phyloP scores from a whole-genome alignment of 2,113 vertebrate species.

The Macroglossus sobrinus region DNA sequence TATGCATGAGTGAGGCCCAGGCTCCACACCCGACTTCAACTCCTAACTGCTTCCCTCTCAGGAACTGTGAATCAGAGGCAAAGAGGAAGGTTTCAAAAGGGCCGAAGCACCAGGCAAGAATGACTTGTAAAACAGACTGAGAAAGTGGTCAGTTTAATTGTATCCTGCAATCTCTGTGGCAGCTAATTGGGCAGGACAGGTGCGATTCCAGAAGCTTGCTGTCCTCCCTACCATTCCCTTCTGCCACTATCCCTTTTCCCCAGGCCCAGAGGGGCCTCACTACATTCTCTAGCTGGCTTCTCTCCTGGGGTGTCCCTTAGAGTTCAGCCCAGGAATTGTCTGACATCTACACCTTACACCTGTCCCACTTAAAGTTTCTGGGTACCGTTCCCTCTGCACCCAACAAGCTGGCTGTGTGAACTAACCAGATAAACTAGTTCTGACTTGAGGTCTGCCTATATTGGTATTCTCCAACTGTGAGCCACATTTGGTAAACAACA shows the following conservation, averaged over 20 bases:
- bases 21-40: neutral
- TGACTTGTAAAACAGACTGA: neutral
- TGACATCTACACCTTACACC: neutral
- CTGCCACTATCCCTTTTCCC: no score
- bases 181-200: neutral
- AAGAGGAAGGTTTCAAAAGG: neutral
- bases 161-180: neutral
- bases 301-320: neutral
- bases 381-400: neutral
- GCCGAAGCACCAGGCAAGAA: neutral
- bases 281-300: neutral
- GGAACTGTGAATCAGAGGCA: neutral
- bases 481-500: neutral
- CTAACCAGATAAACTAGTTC: conserved; percentile 21
- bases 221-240: neutral
- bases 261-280: neutral
- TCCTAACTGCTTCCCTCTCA: neutral
- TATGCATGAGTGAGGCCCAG: neutral
- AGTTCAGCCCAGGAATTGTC: neutral
- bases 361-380: neutral
- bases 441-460: neutral
- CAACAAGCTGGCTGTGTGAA: neutral
- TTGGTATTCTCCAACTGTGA: neutral
- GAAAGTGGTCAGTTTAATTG: neutral
- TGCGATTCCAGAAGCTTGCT: neutral